phyloP scores from a whole-genome alignment of 2,888 invertebrate genomes.

The Tryphoninae sp. region DNA sequence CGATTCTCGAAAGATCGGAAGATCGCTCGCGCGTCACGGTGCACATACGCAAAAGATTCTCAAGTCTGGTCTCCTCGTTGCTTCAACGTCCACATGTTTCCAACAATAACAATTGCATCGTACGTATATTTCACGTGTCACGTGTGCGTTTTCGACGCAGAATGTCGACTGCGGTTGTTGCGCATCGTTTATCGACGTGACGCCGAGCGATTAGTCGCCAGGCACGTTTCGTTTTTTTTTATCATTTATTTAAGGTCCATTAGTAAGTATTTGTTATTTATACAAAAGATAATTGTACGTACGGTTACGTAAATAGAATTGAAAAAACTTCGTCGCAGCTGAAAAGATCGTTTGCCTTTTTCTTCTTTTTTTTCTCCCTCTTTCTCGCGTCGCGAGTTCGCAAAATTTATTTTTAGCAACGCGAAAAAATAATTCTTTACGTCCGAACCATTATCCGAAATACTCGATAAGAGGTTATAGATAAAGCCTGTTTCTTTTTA shows the following conservation, averaged over 20 bases:
- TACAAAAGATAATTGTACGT: too few relatives aligned
- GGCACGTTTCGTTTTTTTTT: background rate
- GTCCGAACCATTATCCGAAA: too few relatives aligned
- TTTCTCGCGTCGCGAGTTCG: too few relatives aligned
- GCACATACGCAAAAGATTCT: slow-evolving; percentile 21
- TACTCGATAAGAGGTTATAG: too few relatives aligned
- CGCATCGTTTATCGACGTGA: too few relatives aligned
- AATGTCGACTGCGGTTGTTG: background rate
- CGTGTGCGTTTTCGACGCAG: slow-evolving; percentile 36
- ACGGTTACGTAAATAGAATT: too few relatives aligned
- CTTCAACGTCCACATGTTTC: slow-evolving; percentile 44
- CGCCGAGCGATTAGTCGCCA: background rate
- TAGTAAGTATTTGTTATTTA: background rate
- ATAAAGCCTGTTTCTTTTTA: too few relatives aligned
- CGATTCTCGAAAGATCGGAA: slow-evolving; percentile 21
- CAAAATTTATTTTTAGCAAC: too few relatives aligned
- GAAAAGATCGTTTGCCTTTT: too few relatives aligned
- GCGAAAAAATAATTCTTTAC: too few relatives aligned
- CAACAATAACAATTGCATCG: slow-evolving; percentile 53
- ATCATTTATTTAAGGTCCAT: background rate
- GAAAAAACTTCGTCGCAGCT: too few relatives aligned
- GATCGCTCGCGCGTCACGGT: slow-evolving; percentile 35
- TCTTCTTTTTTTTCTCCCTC: too few relatives aligned
- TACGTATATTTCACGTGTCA: slow-evolving; percentile 21
- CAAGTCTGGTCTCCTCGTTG: slow-evolving; percentile 11